Evolutionary conservation across 1,140 invertebrate species (phyloP).

Genomic region (Pissodes strobi): DNA sequence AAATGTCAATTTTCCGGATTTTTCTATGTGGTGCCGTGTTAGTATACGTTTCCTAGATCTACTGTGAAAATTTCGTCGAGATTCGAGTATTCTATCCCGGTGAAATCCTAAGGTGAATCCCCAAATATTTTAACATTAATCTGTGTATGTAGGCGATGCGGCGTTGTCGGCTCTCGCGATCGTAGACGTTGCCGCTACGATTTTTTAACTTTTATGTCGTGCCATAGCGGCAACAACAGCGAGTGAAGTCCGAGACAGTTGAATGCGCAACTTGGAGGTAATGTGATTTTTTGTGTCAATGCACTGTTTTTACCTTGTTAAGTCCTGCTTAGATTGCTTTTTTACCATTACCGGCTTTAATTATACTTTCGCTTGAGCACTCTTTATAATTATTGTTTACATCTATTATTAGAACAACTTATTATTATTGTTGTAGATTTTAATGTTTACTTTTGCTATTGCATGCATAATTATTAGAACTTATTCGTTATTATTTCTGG

Average conservation of each 20-base stretch:
- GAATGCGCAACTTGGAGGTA: conserved; percentile 51
- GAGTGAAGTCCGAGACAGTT: conserved; percentile 45
- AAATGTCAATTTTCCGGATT: conserved; percentile 25
- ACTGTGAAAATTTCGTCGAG: conserved; percentile 43
- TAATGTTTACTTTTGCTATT: conserved; percentile 5
- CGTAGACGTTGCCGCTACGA: conserved; percentile 41
- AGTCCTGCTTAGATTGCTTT: conserved; percentile 11
- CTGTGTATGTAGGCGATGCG: conserved; percentile 54
- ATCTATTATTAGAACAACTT: conserved; percentile 1
- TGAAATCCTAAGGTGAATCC: conserved; percentile 41
- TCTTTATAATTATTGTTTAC: conserved; percentile 9
- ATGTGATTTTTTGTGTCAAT: conserved; percentile 50
- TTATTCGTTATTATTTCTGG: not conserved
- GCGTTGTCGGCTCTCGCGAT: conserved; percentile 41
- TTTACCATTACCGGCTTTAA: not conserved
- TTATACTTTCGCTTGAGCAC: conserved; percentile 25
- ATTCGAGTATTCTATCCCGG: conserved; percentile 34
- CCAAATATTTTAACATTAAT: conserved; percentile 52
- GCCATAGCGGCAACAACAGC: conserved; percentile 34
- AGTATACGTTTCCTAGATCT: not conserved
- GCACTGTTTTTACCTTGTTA: conserved; percentile 40
- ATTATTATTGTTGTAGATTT: conserved; percentile 4
- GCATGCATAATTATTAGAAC: not conserved
- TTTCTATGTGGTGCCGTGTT: conserved; percentile 39
- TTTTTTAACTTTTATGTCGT: conserved; percentile 46